Percentiles rank a stretch among this genome's conserved stretches.
phyloP scores from a whole-genome alignment of 2,797 vertebrate genomes.

The Mormyrops attenuatus region DNA sequence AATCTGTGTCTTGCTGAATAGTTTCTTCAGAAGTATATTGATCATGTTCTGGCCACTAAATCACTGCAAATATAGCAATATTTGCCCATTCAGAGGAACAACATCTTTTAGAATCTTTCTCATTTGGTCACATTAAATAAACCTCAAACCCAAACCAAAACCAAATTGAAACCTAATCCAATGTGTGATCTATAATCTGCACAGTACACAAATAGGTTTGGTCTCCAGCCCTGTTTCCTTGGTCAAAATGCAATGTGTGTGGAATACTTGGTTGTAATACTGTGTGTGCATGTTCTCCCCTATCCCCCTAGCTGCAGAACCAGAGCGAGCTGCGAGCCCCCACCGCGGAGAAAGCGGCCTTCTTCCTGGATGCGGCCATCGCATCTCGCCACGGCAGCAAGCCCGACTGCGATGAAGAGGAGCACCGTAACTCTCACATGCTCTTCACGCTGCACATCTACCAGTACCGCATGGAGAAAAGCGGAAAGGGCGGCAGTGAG shows the following conservation, averaged over 20 bases:
- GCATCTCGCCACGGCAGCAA: slow-evolving; percentile 80
- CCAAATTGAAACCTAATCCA: not conserved
- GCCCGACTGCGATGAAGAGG: slow-evolving; percentile 75
- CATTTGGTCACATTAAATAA: slow-evolving; percentile 9
- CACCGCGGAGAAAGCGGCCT: slow-evolving; percentile 89
- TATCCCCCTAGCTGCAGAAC: slow-evolving; percentile 79
- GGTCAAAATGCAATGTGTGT: not conserved
- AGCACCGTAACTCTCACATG: slow-evolving; percentile 95
- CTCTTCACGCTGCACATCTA: slow-evolving; percentile 97
- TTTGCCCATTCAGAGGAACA: not conserved
- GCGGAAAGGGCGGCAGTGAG: slow-evolving; percentile 94
- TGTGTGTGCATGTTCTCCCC: not conserved
- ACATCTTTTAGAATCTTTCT: not conserved
- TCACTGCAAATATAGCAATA: not conserved
- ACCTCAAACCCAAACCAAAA: not conserved
- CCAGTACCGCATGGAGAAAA: slow-evolving; percentile 98
- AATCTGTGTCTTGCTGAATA: not conserved
- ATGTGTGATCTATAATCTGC: not conserved
- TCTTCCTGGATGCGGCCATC: slow-evolving; percentile 90
- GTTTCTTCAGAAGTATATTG: not conserved
- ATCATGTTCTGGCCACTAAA: not conserved
- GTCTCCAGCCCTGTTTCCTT: not conserved
- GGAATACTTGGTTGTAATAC: not conserved
- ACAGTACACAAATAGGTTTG: not conserved
- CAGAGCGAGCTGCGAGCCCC: slow-evolving; percentile 92